A percentile compares a stretch with the other conserved stretches of the same genome.
Conservation (phyloP, 1,140 invertebrate species). For the Ditylenchus dipsaci region DNA sequence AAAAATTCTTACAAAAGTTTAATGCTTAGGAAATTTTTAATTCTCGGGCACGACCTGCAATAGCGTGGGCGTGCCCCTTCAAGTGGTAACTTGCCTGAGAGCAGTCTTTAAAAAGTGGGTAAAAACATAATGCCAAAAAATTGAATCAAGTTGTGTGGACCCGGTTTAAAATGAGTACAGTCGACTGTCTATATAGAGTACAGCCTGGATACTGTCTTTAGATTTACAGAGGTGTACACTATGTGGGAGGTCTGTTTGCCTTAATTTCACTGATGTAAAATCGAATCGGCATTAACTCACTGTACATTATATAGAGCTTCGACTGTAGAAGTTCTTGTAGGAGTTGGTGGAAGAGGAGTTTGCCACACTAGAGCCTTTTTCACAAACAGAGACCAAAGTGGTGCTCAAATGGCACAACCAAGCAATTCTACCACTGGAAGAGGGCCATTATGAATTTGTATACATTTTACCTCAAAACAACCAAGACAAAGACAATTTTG, state of each 20-base stretch:
- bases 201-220: neutral
- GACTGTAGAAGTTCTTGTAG: neutral
- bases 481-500: neutral
- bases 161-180: neutral
- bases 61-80: too few relatives aligned
- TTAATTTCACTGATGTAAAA: neutral
- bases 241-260: neutral
- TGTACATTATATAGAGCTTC: neutral
- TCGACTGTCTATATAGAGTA: neutral
- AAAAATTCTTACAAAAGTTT: too few relatives aligned
- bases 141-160: too few relatives aligned
- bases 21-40: too few relatives aligned
- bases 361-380: neutral
- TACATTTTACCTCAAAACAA: neutral
- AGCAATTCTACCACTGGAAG: neutral
- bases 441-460: slow-evolving; percentile 2
- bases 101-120: too few relatives aligned
- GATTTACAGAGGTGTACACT: neutral
- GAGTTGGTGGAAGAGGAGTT: slow-evolving; percentile 2
- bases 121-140: too few relatives aligned
- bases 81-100: too few relatives aligned
- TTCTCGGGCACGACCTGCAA: too few relatives aligned
- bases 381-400: neutral
- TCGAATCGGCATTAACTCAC: neutral
- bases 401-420: neutral